These are phyloP conservation scores for Seira sanloemensis DNA, from an alignment of 2,888 invertebrate genomes.

Conservation along the genomic window DNA sequence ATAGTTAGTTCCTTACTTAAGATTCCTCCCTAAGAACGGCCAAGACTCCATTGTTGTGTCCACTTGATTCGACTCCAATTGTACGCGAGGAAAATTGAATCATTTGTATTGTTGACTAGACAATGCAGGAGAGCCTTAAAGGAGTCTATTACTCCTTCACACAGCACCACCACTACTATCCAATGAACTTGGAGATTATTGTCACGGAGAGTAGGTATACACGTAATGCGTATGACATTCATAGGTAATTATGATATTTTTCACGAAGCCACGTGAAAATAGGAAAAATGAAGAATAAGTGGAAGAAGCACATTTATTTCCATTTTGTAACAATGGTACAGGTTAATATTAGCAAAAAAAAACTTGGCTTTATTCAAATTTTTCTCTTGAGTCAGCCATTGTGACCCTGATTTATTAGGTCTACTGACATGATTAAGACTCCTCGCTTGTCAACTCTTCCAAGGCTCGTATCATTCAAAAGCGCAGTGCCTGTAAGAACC, in stretches of 20 bases:
- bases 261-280: no score
- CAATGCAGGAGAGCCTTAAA: no score
- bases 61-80: background rate
- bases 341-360: slow-evolving; percentile 29
- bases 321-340: slow-evolving; percentile 36
- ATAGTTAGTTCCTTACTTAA: slow-evolving; percentile 16
- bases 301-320: background rate
- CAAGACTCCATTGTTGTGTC: slow-evolving; percentile 16
- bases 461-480: slow-evolving; percentile 54
- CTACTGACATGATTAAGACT: slow-evolving; percentile 35
- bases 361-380: slow-evolving; percentile 29
- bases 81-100: slow-evolving; percentile 10
- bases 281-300: background rate
- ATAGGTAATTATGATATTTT: no score
- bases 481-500: background rate
- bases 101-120: background rate
- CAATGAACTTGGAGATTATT: background rate
- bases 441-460: slow-evolving; percentile 47
- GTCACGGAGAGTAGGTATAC: background rate
- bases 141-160: no score
- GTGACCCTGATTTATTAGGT: slow-evolving; percentile 46
- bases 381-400: slow-evolving; percentile 20
- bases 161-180: background rate
- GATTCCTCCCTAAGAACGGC: slow-evolving; percentile 3
- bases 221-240: slow-evolving; percentile 1